A percentile compares a stretch with the other conserved stretches of the same genome.
These are phyloP conservation scores for Aphaenogaster floridana DNA, from an alignment of 1,140 invertebrate genomes.

Conservation along the genomic window DNA sequence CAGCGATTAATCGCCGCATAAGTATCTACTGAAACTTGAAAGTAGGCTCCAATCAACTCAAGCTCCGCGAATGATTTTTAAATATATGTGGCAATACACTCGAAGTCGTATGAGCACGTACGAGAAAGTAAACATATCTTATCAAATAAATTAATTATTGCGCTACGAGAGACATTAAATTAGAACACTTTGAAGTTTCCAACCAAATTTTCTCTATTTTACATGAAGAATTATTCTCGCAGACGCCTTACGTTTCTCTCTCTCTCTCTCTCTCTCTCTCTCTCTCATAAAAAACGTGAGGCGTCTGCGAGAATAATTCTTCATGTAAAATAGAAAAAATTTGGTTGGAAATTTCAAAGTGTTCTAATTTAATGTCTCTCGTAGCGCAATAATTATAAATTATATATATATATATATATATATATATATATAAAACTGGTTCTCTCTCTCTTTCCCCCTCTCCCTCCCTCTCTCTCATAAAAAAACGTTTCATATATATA, in stretches of 20 bases:
- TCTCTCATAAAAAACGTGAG: not conserved
- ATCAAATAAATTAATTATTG: not conserved
- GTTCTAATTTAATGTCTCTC: not conserved
- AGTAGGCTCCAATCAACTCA: not conserved
- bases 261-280: no score
- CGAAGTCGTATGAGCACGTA: no score
- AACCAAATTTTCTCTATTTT: not conserved
- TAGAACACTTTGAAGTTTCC: not conserved
- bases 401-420: no score
- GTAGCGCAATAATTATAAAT: not conserved
- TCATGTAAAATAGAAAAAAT: not conserved
- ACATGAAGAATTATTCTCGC: not conserved
- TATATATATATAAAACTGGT: no score
- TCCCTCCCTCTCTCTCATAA: no score
- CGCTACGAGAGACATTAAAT: not conserved
- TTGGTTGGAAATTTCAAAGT: not conserved
- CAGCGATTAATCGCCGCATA: constrained; percentile 56
- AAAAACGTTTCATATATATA: no score
- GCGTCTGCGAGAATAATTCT: not conserved
- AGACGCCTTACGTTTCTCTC: not conserved
- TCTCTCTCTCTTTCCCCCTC: no score
- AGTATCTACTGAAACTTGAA: not conserved
- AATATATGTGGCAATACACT: not conserved
- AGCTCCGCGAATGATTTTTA: not conserved
- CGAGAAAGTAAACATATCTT: not conserved